Percentiles rank a stretch among this genome's conserved stretches.
Conservation (phyloP, 2,113 vertebrate species). For the Coryphaenoides rupestris region DNA sequence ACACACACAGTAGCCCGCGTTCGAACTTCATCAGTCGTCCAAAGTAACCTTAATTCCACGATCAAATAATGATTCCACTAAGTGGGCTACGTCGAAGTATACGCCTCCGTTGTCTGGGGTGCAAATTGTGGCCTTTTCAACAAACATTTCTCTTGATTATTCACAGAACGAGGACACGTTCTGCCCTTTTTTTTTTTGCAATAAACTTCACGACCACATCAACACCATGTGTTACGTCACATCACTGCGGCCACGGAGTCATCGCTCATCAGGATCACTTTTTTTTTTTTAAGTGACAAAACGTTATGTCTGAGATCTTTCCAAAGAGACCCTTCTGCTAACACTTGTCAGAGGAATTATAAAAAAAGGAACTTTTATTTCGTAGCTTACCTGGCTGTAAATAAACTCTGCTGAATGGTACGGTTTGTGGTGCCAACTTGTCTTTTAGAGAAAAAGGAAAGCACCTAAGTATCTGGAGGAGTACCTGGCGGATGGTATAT, state of each 20-base stretch:
- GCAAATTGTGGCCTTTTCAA: slow-evolving; percentile 44
- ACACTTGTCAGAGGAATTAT: slow-evolving; percentile 22
- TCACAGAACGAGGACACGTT: background rate
- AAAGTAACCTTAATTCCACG: background rate
- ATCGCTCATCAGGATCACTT: slow-evolving; percentile 24
- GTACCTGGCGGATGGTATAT: slow-evolving; percentile 34
- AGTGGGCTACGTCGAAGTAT: background rate
- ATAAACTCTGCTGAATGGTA: slow-evolving; percentile 22
- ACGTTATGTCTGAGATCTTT: slow-evolving; percentile 10
- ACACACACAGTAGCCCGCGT: background rate
- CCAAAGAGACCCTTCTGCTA: slow-evolving; percentile 22
- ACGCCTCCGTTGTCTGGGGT: background rate
- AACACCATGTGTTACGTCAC: slow-evolving; percentile 42
- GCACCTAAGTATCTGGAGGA: slow-evolving; percentile 33
- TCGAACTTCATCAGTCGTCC: background rate
- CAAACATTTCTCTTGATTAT: slow-evolving; percentile 27
- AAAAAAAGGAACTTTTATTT: slow-evolving; percentile 10
- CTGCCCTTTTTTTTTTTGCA: slow-evolving; percentile 20
- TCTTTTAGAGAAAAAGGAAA: slow-evolving; percentile 14
- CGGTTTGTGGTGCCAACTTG: background rate
- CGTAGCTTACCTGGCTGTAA: slow-evolving; percentile 41
- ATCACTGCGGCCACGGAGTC: slow-evolving; percentile 32
- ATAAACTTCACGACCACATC: slow-evolving; percentile 31
- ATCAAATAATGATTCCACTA: background rate
- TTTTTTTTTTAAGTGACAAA: slow-evolving; percentile 24